A percentile compares a stretch with the other conserved stretches of the same genome.
phyloP scores from a whole-genome alignment of 2,888 invertebrate species.

The Timema podura region DNA sequence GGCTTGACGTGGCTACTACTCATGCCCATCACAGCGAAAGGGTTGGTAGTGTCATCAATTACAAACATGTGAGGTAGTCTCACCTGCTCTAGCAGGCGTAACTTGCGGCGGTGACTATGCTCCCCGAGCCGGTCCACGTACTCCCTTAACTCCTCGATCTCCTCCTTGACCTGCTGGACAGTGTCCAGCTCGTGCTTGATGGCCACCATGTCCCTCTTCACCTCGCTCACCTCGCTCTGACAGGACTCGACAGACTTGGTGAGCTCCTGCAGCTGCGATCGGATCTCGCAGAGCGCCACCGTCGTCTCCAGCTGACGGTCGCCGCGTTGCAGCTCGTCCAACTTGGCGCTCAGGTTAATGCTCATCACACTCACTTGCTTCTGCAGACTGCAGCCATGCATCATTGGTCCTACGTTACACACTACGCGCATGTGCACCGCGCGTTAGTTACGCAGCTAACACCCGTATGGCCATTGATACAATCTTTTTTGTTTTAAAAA shows the following conservation, averaged over 20 bases:
- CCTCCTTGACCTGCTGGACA: slow-evolving; percentile 91
- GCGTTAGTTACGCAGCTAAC: slow-evolving; percentile 28
- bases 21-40: too few species aligned
- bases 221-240: slow-evolving; percentile 89
- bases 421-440: slow-evolving; percentile 28
- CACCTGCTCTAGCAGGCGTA: slow-evolving; percentile 89
- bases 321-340: slow-evolving; percentile 85
- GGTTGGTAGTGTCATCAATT: too few species aligned
- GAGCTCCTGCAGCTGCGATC: slow-evolving; percentile 87
- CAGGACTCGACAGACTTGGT: slow-evolving; percentile 93
- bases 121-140: slow-evolving; percentile 90
- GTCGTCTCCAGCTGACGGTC: slow-evolving; percentile 90
- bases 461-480: too few species aligned
- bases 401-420: slow-evolving; percentile 33
- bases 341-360: slow-evolving; percentile 90
- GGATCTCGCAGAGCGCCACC: slow-evolving; percentile 89
- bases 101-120: slow-evolving; percentile 84
- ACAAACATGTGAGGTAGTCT: too few species aligned
- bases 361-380: slow-evolving; percentile 98
- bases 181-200: slow-evolving; percentile 92
- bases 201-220: slow-evolving; percentile 92
- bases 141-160: slow-evolving; percentile 87
- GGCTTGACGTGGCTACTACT: too few species aligned
- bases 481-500: too few species aligned
- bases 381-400: slow-evolving; percentile 70